A percentile compares a stretch with the other conserved stretches of the same genome.
Conservation (phyloP, 1,140 invertebrate genomes). For the Centruroides sculpturatus region DNA sequence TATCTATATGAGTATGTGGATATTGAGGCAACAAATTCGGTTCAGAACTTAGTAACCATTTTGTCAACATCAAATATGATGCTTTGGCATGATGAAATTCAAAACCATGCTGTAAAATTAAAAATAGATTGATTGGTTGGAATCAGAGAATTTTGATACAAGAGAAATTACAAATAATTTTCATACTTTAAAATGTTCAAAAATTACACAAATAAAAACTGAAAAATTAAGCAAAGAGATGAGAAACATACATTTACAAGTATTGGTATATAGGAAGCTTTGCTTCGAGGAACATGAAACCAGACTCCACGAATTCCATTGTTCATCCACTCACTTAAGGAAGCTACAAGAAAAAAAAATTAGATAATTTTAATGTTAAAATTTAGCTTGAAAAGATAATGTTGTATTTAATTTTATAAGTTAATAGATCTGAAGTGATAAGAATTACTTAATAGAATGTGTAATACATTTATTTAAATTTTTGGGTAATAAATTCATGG, state of each 20-base stretch:
- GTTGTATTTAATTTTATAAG: too few relatives aligned
- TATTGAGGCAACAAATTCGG: conserved; percentile 55
- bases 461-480: too few relatives aligned
- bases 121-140: background rate
- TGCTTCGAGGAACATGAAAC: conserved; percentile 55
- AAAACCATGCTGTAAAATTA: conserved; percentile 49
- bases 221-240: background rate
- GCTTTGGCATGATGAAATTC: conserved; percentile 71
- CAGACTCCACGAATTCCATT: conserved; percentile 56
- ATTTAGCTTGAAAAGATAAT: too few relatives aligned
- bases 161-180: background rate
- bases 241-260: conserved; percentile 44
- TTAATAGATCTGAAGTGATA: too few relatives aligned
- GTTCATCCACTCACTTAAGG: conserved; percentile 49
- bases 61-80: conserved; percentile 59
- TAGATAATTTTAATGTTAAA: too few relatives aligned
- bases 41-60: conserved; percentile 54
- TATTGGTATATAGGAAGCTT: conserved; percentile 59
- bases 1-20: conserved; percentile 64
- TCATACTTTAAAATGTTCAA: background rate
- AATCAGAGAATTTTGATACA: background rate
- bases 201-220: background rate
- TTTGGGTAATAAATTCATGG: too few relatives aligned
- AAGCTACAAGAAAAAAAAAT: conserved; percentile 43
- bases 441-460: too few relatives aligned